A percentile compares a stretch with the other conserved stretches of the same genome.
phyloP scores from a whole-genome alignment of 2,113 vertebrate species.

The Eurystomus gularis region DNA sequence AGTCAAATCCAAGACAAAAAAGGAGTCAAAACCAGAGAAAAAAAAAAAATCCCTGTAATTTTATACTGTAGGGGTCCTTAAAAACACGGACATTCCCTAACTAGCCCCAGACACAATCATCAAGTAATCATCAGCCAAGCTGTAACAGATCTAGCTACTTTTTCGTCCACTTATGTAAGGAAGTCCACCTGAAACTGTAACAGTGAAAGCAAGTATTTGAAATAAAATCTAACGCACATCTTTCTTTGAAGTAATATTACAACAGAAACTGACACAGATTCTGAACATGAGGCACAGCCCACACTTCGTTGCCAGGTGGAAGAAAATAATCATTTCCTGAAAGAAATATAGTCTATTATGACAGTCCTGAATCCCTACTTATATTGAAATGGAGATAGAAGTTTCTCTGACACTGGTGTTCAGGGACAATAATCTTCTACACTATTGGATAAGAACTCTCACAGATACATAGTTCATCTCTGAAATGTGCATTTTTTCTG shows the following conservation, averaged over 20 bases:
- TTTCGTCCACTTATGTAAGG: neutral
- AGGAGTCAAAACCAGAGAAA: neutral
- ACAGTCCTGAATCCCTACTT: neutral
- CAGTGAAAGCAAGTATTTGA: neutral
- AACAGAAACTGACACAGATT: neutral
- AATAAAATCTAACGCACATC: neutral
- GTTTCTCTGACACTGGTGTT: neutral
- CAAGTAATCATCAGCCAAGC: neutral
- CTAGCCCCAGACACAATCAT: neutral
- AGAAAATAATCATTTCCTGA: neutral
- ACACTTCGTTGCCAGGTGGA: neutral
- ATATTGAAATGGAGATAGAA: neutral
- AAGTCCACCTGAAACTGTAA: neutral
- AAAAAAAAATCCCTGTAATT: neutral
- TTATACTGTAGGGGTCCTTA: neutral
- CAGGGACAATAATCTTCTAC: neutral
- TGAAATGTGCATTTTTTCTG: neutral
- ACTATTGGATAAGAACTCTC: neutral
- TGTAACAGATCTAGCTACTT: neutral
- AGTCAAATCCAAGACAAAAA: neutral
- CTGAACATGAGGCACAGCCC: neutral
- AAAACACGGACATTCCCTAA: neutral
- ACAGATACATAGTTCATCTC: neutral
- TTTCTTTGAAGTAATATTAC: neutral
- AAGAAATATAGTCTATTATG: neutral